These are phyloP conservation scores for Limanda limanda DNA, from an alignment of 2,113 vertebrate genomes.

Conservation along the genomic window DNA sequence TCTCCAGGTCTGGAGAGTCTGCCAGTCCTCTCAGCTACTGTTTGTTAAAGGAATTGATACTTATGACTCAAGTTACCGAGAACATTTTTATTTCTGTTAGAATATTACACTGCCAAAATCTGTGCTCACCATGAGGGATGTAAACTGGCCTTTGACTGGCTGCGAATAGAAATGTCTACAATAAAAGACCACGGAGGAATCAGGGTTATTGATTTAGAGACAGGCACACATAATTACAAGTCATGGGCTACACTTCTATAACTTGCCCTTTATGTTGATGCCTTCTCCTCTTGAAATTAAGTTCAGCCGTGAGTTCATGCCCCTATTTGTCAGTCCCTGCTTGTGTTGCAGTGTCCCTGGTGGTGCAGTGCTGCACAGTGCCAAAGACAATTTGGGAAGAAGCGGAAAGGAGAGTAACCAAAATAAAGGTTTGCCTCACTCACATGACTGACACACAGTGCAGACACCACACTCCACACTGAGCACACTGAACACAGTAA, in stretches of 20 bases:
- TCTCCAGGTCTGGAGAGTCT: not conserved
- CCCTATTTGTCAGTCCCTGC: conserved; percentile 35
- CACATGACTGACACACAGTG: conserved; percentile 12
- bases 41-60: not conserved
- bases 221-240: conserved; percentile 55
- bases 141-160: conserved; percentile 3
- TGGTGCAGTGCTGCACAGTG: conserved; percentile 18
- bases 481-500: conserved; percentile 34
- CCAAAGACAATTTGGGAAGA: conserved; percentile 35
- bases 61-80: not conserved
- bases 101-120: not conserved
- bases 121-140: not conserved
- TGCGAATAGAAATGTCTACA: conserved; percentile 14
- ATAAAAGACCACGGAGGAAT: conserved; percentile 13
- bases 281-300: conserved; percentile 39
- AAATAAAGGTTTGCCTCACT: conserved; percentile 21
- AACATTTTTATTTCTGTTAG: not conserved
- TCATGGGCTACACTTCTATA: conserved; percentile 34
- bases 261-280: conserved; percentile 44
- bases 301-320: conserved; percentile 31
- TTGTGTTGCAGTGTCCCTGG: conserved; percentile 7
- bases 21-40: conserved; percentile 4
- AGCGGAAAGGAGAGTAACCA: conserved; percentile 24
- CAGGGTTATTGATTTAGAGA: conserved; percentile 49
- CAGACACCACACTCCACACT: conserved; percentile 45